phyloP scores from a whole-genome alignment of 2,888 invertebrate genomes.

The Ormyrus thymus region DNA sequence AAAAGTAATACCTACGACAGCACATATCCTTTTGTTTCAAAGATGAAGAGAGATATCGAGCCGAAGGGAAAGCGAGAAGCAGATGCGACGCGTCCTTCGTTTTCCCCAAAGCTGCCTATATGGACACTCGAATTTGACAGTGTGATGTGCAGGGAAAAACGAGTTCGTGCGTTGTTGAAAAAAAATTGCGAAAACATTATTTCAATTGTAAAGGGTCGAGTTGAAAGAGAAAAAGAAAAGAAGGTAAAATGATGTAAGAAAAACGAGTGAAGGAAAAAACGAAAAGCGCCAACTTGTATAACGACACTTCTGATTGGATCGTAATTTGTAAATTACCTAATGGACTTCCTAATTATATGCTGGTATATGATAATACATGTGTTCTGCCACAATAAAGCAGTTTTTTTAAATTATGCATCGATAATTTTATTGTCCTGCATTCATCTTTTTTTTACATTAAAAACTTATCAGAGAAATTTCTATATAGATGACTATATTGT shows the following conservation, averaged over 20 bases:
- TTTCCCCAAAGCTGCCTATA: conserved; percentile 35
- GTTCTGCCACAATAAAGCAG: conserved; percentile 75
- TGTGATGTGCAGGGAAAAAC: conserved; percentile 19
- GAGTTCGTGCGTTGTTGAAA: conserved; percentile 27
- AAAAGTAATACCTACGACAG: conserved; percentile 50
- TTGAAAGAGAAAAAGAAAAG: conserved; percentile 46
- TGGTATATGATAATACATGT: conserved; percentile 74
- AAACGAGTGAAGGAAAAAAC: conserved; percentile 24
- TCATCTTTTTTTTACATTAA: background rate
- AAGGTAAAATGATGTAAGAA: conserved; percentile 5
- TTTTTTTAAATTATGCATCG: conserved; percentile 67
- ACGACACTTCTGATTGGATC: conserved; percentile 67
- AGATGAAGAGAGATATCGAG: conserved; percentile 41
- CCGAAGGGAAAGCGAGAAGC: conserved; percentile 26
- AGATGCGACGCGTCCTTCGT: conserved; percentile 5
- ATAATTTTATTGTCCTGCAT: background rate
- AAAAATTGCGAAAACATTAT: background rate
- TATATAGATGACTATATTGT: background rate
- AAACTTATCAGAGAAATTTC: background rate
- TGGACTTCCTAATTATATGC: conserved; percentile 73
- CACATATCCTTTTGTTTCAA: conserved; percentile 66
- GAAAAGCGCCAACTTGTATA: conserved; percentile 63
- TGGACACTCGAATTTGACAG: conserved; percentile 7
- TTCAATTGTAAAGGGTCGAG: conserved; percentile 41
- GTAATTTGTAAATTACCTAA: conserved; percentile 72